phyloP scores from a whole-genome alignment of 2,113 vertebrate species.

The Turnix velox region DNA sequence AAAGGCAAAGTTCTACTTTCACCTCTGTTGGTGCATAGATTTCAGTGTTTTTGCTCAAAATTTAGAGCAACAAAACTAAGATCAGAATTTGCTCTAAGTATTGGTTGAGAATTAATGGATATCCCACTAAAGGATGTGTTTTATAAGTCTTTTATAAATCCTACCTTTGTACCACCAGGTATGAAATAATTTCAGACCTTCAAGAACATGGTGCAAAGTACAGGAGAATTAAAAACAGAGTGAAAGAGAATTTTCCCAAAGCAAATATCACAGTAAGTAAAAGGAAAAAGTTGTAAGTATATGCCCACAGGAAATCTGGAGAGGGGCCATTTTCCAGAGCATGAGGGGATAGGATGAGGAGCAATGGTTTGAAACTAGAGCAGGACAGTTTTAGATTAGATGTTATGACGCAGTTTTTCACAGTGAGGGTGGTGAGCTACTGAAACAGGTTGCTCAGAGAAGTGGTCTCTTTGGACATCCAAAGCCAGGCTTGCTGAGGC shows the following conservation, averaged over 20 bases:
- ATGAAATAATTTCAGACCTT: neutral
- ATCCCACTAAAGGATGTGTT: neutral
- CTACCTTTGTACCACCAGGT: neutral
- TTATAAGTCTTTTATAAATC: neutral
- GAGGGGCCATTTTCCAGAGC: too few species aligned
- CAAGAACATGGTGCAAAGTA: rapidly evolving
- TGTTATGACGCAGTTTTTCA: too few species aligned
- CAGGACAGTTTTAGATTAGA: too few species aligned
- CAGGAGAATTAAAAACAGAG: neutral
- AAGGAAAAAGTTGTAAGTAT: neutral
- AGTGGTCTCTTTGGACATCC: too few species aligned
- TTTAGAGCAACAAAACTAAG: neutral
- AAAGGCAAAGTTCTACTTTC: neutral
- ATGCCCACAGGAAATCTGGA: too few species aligned
- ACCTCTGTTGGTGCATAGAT: neutral
- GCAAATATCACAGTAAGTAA: neutral
- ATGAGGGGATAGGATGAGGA: too few species aligned
- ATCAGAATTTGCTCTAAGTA: neutral
- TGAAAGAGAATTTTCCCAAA: neutral
- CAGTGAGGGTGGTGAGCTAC: too few species aligned
- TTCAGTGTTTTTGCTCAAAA: neutral
- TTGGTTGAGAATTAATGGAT: neutral
- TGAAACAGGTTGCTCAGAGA: too few species aligned
- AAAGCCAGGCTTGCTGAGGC: too few species aligned
- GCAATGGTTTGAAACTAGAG: too few species aligned